These are phyloP conservation scores for Eulithis testata DNA, from an alignment of 2,888 invertebrate genomes.

Conservation along the genomic window DNA sequence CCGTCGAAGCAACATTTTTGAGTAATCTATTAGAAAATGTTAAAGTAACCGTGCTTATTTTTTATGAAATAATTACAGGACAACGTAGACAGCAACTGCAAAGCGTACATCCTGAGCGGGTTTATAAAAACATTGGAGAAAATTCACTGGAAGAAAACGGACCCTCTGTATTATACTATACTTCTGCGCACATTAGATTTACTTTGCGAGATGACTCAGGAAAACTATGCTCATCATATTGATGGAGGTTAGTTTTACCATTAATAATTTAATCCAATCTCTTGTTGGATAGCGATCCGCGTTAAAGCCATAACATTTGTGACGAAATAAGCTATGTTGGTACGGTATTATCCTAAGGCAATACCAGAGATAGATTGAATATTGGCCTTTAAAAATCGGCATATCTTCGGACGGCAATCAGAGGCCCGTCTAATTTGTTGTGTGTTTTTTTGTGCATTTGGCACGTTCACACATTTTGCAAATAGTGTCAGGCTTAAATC, in stretches of 20 bases:
- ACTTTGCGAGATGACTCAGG: constrained; percentile 91
- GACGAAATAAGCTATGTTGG: too few species aligned
- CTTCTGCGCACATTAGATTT: constrained; percentile 91
- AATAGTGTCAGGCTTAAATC: not conserved
- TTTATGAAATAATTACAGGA: constrained; percentile 83
- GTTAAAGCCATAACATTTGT: too few species aligned
- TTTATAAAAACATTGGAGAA: constrained; percentile 92
- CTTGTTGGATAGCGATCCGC: too few species aligned
- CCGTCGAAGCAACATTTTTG: too few species aligned
- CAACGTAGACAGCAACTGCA: constrained; percentile 93
- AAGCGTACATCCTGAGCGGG: constrained; percentile 91
- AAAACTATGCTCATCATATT: constrained; percentile 93
- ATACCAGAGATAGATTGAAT: too few species aligned
- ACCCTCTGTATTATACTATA: constrained; percentile 87
- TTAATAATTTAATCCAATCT: not conserved
- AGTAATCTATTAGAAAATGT: too few species aligned
- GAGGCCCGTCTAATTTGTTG: too few species aligned
- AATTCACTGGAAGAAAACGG: constrained; percentile 88
- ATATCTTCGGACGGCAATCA: too few species aligned
- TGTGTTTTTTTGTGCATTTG: too few species aligned
- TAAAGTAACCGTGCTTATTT: constrained; percentile 23
- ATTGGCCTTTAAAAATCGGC: too few species aligned
- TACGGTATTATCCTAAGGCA: too few species aligned
- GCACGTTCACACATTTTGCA: too few species aligned
- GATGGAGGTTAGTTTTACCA: constrained; percentile 86